Percentiles rank a stretch among this genome's conserved stretches.
These are phyloP conservation scores for Cataglyphis cursor DNA, from an alignment of 2,888 invertebrate species.

Conservation along the genomic window DNA sequence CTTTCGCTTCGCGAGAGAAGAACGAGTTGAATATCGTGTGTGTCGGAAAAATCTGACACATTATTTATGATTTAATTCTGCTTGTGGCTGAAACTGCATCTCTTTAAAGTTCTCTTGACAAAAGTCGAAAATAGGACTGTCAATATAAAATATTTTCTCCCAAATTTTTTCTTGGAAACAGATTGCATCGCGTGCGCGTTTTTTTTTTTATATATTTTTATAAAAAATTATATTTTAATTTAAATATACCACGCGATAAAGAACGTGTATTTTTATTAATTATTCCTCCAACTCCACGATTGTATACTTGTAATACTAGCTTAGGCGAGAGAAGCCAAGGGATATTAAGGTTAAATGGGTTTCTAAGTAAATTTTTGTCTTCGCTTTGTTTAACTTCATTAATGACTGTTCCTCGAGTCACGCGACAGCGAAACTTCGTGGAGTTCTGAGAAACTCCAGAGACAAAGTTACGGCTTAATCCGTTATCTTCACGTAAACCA, in stretches of 20 bases:
- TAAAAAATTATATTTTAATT: not conserved
- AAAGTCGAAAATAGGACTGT: not conserved
- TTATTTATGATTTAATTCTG: slow-evolving; percentile 44
- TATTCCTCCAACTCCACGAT: not conserved
- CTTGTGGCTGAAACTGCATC: slow-evolving; percentile 3
- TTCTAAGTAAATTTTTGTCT: slow-evolving; percentile 44
- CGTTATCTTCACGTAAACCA: slow-evolving; percentile 22
- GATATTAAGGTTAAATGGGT: slow-evolving; percentile 34
- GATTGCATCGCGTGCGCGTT: not conserved
- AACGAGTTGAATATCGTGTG: slow-evolving; percentile 29
- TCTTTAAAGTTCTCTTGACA: not conserved
- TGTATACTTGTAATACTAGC: slow-evolving; percentile 4
- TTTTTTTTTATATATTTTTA: not conserved
- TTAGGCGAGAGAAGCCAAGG: not conserved
- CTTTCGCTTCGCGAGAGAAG: slow-evolving; percentile 33
- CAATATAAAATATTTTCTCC: not conserved
- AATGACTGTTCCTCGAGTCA: slow-evolving; percentile 39
- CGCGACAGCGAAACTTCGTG: slow-evolving; percentile 26
- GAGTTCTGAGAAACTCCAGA: slow-evolving; percentile 16
- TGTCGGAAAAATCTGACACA: slow-evolving; percentile 32
- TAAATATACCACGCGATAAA: not conserved
- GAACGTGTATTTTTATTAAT: not conserved
- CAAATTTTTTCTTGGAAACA: not conserved
- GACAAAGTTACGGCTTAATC: slow-evolving; percentile 31
- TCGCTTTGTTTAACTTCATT: slow-evolving; percentile 43